A percentile compares a stretch with the other conserved stretches of the same genome.
Conservation (phyloP, 1,140 invertebrate genomes). For the Neuroterus valhalla region DNA sequence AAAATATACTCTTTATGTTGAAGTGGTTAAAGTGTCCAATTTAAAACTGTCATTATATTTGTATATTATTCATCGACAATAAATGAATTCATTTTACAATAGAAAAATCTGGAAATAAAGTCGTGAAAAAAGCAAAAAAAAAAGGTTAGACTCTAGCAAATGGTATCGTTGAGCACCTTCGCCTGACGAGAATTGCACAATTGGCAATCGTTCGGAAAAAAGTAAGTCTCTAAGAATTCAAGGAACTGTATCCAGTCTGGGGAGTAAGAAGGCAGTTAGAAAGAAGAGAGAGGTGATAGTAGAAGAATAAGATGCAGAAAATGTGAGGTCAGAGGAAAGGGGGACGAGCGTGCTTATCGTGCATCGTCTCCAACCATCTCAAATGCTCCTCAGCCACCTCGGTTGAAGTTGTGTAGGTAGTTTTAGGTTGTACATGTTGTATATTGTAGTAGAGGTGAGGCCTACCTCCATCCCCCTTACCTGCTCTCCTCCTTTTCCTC, state of each 20-base stretch:
- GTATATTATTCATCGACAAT: too few species aligned
- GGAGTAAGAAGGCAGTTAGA: background rate
- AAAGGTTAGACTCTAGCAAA: too few species aligned
- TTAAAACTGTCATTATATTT: too few species aligned
- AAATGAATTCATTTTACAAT: too few species aligned
- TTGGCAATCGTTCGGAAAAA: conserved; percentile 29
- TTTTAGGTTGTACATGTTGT: conserved; percentile 37
- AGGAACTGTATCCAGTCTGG: background rate
- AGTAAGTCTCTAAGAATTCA: background rate
- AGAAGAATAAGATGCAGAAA: conserved; percentile 46
- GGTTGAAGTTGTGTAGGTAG: conserved; percentile 12
- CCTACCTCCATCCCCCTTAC: conserved; percentile 11
- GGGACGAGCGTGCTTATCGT: conserved; percentile 73
- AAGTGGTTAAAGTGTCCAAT: too few species aligned
- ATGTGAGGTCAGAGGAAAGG: conserved; percentile 67
- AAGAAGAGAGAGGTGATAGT: background rate
- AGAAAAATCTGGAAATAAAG: too few species aligned
- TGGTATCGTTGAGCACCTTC: too few species aligned
- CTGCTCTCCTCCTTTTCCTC: conserved; percentile 41
- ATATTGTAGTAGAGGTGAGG: background rate
- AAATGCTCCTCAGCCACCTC: conserved; percentile 47
- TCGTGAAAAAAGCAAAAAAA: too few species aligned
- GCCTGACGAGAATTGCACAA: conserved; percentile 39
- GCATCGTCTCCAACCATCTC: conserved; percentile 71
- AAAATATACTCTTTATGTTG: too few species aligned